Percentiles rank a stretch among this genome's conserved stretches.
phyloP scores from a whole-genome alignment of 37 sponge, comb jelly and placozoan species.

The Beroe forskalii region DNA sequence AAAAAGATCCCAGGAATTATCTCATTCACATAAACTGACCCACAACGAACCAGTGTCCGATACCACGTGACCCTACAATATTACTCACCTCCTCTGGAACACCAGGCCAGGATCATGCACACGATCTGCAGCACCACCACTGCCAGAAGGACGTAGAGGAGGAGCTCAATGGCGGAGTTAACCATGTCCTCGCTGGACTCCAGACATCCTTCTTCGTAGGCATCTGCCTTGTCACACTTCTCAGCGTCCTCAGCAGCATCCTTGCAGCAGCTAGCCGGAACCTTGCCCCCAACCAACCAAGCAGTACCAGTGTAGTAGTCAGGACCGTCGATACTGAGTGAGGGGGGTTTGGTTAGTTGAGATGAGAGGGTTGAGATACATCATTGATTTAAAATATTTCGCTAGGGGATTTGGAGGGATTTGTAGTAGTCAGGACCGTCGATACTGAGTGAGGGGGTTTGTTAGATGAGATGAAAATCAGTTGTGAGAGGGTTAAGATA shows the following conservation, averaged over 20 bases:
- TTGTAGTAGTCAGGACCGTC: too few relatives aligned
- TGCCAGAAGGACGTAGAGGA: not conserved
- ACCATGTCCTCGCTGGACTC: not conserved
- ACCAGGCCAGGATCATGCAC: conserved; percentile 36
- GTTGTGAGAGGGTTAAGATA: too few relatives aligned
- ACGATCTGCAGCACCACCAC: not conserved
- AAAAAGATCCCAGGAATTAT: too few relatives aligned
- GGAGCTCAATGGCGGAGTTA: not conserved
- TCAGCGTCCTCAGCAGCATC: not conserved
- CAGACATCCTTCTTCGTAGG: not conserved
- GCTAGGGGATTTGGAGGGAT: too few relatives aligned
- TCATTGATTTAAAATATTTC: too few relatives aligned
- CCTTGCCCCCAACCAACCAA: not conserved
- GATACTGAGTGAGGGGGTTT: not conserved
- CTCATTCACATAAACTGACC: too few relatives aligned
- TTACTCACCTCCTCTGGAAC: conserved; percentile 18
- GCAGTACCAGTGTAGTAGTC: not conserved
- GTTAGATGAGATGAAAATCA: not conserved
- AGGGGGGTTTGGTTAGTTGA: not conserved
- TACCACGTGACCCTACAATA: too few relatives aligned
- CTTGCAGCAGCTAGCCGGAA: conserved; percentile 14
- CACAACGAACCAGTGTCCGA: too few relatives aligned
- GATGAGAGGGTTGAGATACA: not conserved
- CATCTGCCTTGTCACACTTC: not conserved
- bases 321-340: not conserved